These are phyloP conservation scores for Antheraea pernyi DNA, from an alignment of 1,140 invertebrate genomes.

Conservation along the genomic window DNA sequence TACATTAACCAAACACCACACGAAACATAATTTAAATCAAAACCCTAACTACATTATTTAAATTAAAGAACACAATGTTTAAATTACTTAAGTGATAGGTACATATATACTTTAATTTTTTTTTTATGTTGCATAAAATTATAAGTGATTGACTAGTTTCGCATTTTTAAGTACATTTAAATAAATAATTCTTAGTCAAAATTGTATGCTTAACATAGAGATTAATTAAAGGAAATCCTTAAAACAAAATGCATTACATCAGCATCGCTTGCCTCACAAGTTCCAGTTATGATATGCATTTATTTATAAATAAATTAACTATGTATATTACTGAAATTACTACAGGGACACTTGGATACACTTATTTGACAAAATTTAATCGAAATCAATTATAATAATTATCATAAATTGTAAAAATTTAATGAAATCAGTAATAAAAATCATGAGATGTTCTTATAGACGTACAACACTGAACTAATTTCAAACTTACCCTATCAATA, in stretches of 20 bases:
- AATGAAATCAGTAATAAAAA: constrained; percentile 42
- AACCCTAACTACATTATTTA: constrained; percentile 65
- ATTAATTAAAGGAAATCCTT: constrained; percentile 57
- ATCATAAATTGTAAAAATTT: background rate
- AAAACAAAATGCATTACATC: constrained; percentile 65
- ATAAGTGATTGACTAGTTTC: constrained; percentile 80
- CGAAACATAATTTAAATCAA: constrained; percentile 71
- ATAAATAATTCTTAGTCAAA: constrained; percentile 68
- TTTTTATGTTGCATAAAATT: constrained; percentile 78
- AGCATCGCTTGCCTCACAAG: constrained; percentile 29
- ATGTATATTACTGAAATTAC: constrained; percentile 57
- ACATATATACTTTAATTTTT: constrained; percentile 56
- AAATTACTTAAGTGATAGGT: constrained; percentile 60
- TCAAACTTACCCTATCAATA: constrained; percentile 70
- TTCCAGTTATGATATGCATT: constrained; percentile 53
- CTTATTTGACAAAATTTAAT: background rate
- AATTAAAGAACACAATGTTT: constrained; percentile 73
- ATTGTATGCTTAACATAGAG: constrained; percentile 70
- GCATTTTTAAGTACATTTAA: constrained; percentile 67
- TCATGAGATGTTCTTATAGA: constrained; percentile 45
- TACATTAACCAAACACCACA: constrained; percentile 75
- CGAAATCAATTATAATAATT: no score
- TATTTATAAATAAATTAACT: constrained; percentile 73
- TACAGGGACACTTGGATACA: constrained; percentile 26
- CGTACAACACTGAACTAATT: constrained; percentile 58